phyloP scores from a whole-genome alignment of 1,140 invertebrate genomes.

The Batillaria attramentaria region DNA sequence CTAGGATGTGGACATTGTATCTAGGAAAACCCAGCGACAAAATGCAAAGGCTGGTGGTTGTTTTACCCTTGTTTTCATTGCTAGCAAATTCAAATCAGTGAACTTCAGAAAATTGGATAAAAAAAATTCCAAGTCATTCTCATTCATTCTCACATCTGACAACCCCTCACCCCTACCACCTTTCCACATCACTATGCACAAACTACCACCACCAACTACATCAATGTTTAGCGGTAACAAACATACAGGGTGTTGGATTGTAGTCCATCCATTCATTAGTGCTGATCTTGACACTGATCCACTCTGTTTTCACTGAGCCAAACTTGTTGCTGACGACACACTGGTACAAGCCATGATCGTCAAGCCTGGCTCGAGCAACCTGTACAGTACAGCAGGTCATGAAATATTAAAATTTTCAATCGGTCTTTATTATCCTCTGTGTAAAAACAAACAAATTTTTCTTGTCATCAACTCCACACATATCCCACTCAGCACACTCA shows the following conservation, averaged over 20 bases:
- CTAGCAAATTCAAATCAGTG: not conserved
- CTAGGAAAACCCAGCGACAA: not conserved
- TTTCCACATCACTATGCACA: not conserved
- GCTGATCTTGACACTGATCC: constrained; percentile 32
- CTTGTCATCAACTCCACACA: not conserved
- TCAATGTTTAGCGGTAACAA: not conserved
- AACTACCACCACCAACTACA: not conserved
- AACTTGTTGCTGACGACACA: constrained; percentile 44
- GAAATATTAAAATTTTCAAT: not conserved
- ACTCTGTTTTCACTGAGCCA: constrained; percentile 39
- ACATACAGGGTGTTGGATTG: constrained; percentile 23
- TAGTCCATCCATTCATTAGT: not conserved
- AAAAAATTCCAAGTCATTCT: not conserved
- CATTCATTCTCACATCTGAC: not conserved
- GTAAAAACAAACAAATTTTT: not conserved
- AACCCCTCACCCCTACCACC: not conserved
- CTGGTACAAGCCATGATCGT: constrained; percentile 39
- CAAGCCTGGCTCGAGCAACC: constrained; percentile 30
- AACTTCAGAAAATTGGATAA: not conserved
- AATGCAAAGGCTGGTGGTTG: not conserved
- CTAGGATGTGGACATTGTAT: too few relatives aligned
- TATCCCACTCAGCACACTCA: not conserved
- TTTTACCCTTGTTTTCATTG: not conserved
- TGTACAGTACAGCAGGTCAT: constrained; percentile 8
- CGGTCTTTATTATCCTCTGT: not conserved